A percentile compares a stretch with the other conserved stretches of the same genome.
phyloP scores from a whole-genome alignment of 2,888 invertebrate species.

The Hirtodrosophila confusa region DNA sequence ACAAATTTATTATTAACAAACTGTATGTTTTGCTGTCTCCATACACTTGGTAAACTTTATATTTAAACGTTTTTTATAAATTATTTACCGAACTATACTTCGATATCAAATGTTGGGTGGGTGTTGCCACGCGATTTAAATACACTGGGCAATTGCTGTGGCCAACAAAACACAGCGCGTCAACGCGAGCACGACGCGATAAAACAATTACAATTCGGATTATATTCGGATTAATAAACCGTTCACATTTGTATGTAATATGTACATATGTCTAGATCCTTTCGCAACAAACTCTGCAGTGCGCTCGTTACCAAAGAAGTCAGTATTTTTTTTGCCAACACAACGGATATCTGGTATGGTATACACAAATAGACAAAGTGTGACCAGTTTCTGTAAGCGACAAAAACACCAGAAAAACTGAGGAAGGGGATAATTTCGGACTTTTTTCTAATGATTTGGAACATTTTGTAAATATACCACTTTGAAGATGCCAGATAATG shows the following conservation, averaged over 20 bases:
- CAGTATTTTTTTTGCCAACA: slow-evolving; percentile 35
- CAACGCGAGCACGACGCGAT: slow-evolving; percentile 5
- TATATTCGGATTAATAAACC: not conserved
- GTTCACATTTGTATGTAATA: not conserved
- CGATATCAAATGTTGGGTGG: slow-evolving; percentile 7
- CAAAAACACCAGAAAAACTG: not conserved
- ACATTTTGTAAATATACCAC: too few relatives aligned
- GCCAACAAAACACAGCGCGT: not conserved
- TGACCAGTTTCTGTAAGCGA: slow-evolving; percentile 18
- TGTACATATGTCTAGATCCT: slow-evolving; percentile 1
- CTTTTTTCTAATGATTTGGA: not conserved
- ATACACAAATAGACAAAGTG: slow-evolving; percentile 44
- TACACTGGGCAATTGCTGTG: slow-evolving; percentile 1
- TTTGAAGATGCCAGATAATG: too few relatives aligned
- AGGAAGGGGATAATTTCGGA: not conserved
- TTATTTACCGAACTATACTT: slow-evolving; percentile 2
- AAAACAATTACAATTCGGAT: not conserved
- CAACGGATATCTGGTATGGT: slow-evolving; percentile 37
- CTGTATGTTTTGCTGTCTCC: not conserved
- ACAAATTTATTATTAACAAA: too few relatives aligned
- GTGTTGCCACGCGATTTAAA: slow-evolving; percentile 28
- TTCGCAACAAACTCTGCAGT: slow-evolving; percentile 13
- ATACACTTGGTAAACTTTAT: not conserved
- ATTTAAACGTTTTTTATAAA: not conserved
- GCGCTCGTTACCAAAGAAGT: slow-evolving; percentile 30